Conservation (phyloP, 2,888 invertebrate species). For the Protophormia terraenovae region DNA sequence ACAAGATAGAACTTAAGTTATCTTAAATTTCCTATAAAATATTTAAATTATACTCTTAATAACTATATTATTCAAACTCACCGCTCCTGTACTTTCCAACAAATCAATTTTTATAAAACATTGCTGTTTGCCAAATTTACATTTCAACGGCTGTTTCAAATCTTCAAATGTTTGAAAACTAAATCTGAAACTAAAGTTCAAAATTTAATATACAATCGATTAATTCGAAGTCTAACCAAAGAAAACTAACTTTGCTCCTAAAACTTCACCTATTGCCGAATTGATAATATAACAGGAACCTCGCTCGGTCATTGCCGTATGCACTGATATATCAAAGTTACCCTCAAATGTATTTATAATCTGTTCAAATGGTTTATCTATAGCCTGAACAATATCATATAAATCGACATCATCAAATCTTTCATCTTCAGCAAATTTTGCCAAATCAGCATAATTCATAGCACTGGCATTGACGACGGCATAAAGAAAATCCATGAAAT, state of each 20-base stretch:
- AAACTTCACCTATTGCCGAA: slow-evolving; percentile 80
- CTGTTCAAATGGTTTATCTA: slow-evolving; percentile 76
- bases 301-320: slow-evolving; percentile 84
- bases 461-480: slow-evolving; percentile 82
- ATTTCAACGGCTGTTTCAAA: slow-evolving; percentile 73
- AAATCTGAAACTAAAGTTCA: not conserved
- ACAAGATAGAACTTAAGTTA: too few species aligned
- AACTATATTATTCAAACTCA: too few species aligned
- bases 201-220: not conserved
- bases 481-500: slow-evolving; percentile 82
- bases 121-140: slow-evolving; percentile 78
- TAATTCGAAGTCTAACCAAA: not conserved
- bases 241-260: slow-evolving; percentile 72
- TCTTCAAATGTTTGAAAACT: slow-evolving; percentile 57
- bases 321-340: slow-evolving; percentile 73
- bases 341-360: slow-evolving; percentile 72
- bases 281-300: slow-evolving; percentile 86
- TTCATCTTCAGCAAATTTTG: slow-evolving; percentile 80
- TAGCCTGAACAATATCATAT: slow-evolving; percentile 75
- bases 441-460: slow-evolving; percentile 79
- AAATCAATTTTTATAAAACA: slow-evolving; percentile 80
- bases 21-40: too few species aligned
- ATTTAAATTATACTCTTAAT: too few species aligned
- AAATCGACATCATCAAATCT: slow-evolving; percentile 81
- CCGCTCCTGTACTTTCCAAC: slow-evolving; percentile 77